Evolutionary conservation across 1,140 invertebrate genomes (phyloP).

Genomic region (Orius insidiosus): DNA sequence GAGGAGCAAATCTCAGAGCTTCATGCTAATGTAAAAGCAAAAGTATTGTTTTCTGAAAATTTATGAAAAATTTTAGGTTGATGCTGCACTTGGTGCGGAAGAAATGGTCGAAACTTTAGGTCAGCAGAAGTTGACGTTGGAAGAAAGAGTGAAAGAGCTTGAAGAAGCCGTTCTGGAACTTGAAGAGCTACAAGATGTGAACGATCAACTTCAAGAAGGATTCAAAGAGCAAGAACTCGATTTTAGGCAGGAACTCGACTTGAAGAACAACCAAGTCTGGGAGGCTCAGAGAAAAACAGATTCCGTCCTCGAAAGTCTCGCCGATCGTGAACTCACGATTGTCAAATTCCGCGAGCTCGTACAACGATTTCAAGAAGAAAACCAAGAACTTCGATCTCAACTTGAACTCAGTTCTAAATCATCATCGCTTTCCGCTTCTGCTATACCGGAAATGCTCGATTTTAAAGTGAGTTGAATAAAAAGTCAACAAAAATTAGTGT

Average conservation of each 20-base stretch:
- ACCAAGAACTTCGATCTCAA: conserved; percentile 42
- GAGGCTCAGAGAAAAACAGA: conserved; percentile 62
- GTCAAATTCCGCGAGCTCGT: conserved; percentile 89
- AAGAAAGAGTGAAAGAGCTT: conserved; percentile 63
- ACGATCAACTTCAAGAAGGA: conserved; percentile 83
- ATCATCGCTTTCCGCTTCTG: conserved; percentile 25
- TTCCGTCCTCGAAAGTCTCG: conserved; percentile 73
- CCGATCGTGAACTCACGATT: conserved; percentile 88
- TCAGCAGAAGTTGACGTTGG: conserved; percentile 84
- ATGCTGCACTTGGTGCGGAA: conserved; percentile 93
- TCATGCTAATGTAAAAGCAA: conserved; percentile 60
- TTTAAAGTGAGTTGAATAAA: conserved; percentile 12
- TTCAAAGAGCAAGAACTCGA: conserved; percentile 77
- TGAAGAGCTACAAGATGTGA: conserved; percentile 46
- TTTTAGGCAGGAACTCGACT: conserved; percentile 82
- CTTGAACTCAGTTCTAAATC: conserved; percentile 33
- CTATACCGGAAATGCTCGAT: conserved; percentile 45
- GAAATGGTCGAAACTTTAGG: conserved; percentile 95
- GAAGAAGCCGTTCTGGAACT: conserved; percentile 46
- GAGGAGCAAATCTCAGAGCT: conserved; percentile 79
- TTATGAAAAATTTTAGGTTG: conserved; percentile 43
- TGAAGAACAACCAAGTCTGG: conserved; percentile 58
- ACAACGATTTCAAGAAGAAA: conserved; percentile 67
- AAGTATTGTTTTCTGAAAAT: too few relatives aligned
- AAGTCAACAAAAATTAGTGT: conserved; percentile 5